Evolutionary conservation across 1,140 invertebrate genomes (phyloP).

Genomic region (Cydia pomonella): DNA sequence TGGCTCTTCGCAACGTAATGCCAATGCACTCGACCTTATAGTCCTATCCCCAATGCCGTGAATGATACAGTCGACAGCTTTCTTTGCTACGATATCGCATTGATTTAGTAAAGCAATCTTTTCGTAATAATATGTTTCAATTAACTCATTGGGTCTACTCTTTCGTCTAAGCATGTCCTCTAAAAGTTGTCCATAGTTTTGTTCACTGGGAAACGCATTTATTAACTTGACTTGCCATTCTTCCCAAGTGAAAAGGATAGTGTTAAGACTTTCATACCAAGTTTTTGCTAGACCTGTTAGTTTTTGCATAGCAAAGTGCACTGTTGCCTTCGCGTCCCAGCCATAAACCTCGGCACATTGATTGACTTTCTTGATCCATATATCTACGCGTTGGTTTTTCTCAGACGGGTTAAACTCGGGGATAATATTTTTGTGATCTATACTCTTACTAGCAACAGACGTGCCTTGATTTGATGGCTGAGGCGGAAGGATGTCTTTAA

Average conservation of each 20-base stretch:
- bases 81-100: constrained; percentile 35
- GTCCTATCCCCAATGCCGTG: constrained; percentile 38
- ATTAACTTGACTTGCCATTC: constrained; percentile 28
- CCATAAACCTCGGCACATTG: constrained; percentile 43
- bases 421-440: constrained; percentile 38
- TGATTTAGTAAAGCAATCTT: constrained; percentile 33
- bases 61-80: constrained; percentile 38
- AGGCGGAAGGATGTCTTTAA: constrained; percentile 8
- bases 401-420: constrained; percentile 41
- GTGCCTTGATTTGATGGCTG: constrained; percentile 11
- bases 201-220: constrained; percentile 14
- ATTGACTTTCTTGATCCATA: constrained; percentile 44
- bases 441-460: neutral
- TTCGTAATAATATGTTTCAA: constrained; percentile 33
- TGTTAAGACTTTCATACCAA: constrained; percentile 41
- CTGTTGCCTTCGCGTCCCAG: constrained; percentile 42
- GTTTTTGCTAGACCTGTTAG: constrained; percentile 38
- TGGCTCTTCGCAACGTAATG: constrained; percentile 31
- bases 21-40: constrained; percentile 35
- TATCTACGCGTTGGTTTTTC: constrained; percentile 39
- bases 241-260: constrained; percentile 26
- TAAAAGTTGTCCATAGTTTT: too few species aligned
- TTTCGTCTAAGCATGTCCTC: constrained; percentile 27
- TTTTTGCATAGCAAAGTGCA: constrained; percentile 45
- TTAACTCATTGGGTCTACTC: constrained; percentile 22